Conservation (phyloP, 2,888 invertebrate genomes). For the Adineta ricciae region DNA sequence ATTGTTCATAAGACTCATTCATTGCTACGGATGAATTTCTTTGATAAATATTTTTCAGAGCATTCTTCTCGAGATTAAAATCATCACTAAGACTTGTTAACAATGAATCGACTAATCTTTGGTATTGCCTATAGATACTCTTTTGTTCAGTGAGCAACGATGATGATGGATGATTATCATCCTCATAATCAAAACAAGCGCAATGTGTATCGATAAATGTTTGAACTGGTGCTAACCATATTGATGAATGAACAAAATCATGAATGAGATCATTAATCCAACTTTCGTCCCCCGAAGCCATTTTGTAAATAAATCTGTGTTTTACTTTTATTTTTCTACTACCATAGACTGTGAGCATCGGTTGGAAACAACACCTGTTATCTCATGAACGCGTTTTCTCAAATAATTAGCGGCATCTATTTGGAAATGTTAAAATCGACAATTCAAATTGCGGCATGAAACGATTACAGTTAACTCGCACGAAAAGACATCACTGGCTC, state of each 20-base stretch:
- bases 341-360: neutral
- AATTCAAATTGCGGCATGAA: too few species aligned
- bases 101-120: neutral
- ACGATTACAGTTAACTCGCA: too few species aligned
- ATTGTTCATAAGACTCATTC: neutral
- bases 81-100: neutral
- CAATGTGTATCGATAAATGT: neutral
- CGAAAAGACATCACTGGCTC: too few species aligned
- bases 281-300: neutral
- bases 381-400: neutral
- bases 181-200: slow-evolving; percentile 2
- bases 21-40: neutral
- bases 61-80: neutral
- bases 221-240: neutral
- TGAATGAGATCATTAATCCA: neutral
- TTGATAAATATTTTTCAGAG: neutral
- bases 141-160: neutral
- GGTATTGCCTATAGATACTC: neutral
- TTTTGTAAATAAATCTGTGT: neutral
- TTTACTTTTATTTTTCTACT: neutral
- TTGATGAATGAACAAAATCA: neutral
- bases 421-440: neutral
- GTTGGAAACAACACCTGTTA: neutral
- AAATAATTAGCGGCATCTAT: neutral
- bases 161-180: neutral